phyloP scores from a whole-genome alignment of 2,113 vertebrate species.

The Megaceryle maxima region DNA sequence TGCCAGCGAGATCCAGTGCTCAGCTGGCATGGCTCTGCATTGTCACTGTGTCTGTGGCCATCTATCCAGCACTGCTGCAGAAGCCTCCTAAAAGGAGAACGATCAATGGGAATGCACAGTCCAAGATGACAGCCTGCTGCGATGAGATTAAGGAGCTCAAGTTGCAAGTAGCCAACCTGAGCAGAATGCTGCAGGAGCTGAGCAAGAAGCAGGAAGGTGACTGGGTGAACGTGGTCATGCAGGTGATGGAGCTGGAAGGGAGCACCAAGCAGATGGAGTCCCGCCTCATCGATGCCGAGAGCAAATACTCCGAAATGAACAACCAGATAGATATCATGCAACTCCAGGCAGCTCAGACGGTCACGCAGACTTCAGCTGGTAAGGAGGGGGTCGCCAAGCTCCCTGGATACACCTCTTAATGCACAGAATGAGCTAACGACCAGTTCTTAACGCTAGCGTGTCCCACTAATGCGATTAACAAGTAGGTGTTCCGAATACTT shows the following conservation, averaged over 20 bases:
- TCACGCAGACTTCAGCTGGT: constrained; percentile 91
- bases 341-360: constrained; percentile 87
- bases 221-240: constrained; percentile 83
- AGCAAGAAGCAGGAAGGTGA: constrained; percentile 88
- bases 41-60: constrained; percentile 24
- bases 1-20: constrained; percentile 55
- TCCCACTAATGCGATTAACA: not conserved
- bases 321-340: constrained; percentile 94
- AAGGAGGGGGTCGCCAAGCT: constrained; percentile 57
- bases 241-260: constrained; percentile 92
- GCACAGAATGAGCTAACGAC: not conserved
- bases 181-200: constrained; percentile 84
- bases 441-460: not conserved
- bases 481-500: not conserved
- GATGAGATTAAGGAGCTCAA: constrained; percentile 87
- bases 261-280: constrained; percentile 83
- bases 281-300: constrained; percentile 87
- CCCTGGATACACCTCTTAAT: not conserved
- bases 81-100: constrained; percentile 72
- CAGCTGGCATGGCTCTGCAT: constrained; percentile 67
- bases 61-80: constrained; percentile 74
- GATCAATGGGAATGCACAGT: constrained; percentile 3
- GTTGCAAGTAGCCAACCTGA: constrained; percentile 91
- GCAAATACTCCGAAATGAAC: constrained; percentile 95
- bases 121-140: constrained; percentile 81